phyloP scores from a whole-genome alignment of 2,888 invertebrate genomes.

The Iselma pallidipennis region DNA sequence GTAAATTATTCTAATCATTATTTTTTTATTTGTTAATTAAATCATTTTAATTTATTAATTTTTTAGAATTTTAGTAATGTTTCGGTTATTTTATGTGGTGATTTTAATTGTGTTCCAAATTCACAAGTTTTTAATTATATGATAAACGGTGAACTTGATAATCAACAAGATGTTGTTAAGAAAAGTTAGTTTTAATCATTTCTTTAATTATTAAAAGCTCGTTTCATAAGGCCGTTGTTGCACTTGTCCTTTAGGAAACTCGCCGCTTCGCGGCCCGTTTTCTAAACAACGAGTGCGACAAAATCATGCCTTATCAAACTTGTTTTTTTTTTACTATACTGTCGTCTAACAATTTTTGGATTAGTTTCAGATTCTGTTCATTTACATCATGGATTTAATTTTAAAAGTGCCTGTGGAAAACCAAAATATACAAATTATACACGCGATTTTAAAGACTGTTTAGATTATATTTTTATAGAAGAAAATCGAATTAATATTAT shows the following conservation, averaged over 20 bases:
- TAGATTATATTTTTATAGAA: slow-evolving; percentile 91
- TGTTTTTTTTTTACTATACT: too few species aligned
- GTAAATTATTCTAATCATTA: neutral
- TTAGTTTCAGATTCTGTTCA: slow-evolving; percentile 65
- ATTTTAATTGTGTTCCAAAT: slow-evolving; percentile 88
- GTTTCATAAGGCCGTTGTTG: too few species aligned
- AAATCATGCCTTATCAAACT: too few species aligned
- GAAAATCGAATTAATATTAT: slow-evolving; percentile 63
- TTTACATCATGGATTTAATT: slow-evolving; percentile 54
- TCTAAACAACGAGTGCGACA: too few species aligned
- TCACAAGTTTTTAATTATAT: slow-evolving; percentile 81
- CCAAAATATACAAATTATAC: slow-evolving; percentile 87
- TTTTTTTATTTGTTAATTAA: neutral
- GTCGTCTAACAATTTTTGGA: neutral
- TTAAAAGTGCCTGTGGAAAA: slow-evolving; percentile 82
- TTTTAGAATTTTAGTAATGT: slow-evolving; percentile 54
- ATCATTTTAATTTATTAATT: slow-evolving; percentile 3
- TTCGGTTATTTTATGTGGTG: slow-evolving; percentile 83
- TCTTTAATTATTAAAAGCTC: neutral
- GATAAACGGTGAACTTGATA: slow-evolving; percentile 68
- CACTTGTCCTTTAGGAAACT: too few species aligned
- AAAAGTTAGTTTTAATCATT: slow-evolving; percentile 66
- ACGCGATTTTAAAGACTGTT: slow-evolving; percentile 76
- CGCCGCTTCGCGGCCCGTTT: too few species aligned
- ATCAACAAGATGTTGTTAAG: slow-evolving; percentile 73